A percentile compares a stretch with the other conserved stretches of the same genome.
Conservation (phyloP, 2,888 invertebrate genomes). For the Cantharis rufa region DNA sequence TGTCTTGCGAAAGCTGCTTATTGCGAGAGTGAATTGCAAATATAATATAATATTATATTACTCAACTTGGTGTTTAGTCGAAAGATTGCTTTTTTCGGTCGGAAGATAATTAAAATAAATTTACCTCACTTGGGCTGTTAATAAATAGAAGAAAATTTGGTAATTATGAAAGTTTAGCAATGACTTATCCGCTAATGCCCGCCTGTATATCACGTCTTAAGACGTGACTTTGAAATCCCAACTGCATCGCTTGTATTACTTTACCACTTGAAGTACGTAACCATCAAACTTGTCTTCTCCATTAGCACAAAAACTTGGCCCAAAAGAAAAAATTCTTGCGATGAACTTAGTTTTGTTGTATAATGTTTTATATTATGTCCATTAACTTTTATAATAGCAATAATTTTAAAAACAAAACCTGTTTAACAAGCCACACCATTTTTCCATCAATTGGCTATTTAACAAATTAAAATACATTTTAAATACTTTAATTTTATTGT, state of each 20-base stretch:
- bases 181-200: slow-evolving; percentile 45
- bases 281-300: slow-evolving; percentile 21
- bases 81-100: too few relatives aligned
- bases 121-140: neutral
- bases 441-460: neutral
- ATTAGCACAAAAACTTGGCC: slow-evolving; percentile 17
- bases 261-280: slow-evolving; percentile 40
- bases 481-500: neutral
- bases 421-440: neutral
- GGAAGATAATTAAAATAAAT: neutral
- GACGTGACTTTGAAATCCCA: slow-evolving; percentile 51
- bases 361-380: neutral
- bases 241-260: slow-evolving; percentile 54
- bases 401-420: neutral
- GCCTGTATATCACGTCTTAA: slow-evolving; percentile 42
- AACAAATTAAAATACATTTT: neutral
- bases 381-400: neutral
- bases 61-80: neutral
- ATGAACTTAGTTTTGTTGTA: slow-evolving; percentile 4
- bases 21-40: neutral
- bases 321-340: neutral
- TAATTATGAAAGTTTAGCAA: slow-evolving; percentile 50
- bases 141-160: slow-evolving; percentile 7
- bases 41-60: neutral
- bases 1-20: neutral